Evolutionary conservation across 1,140 invertebrate genomes (phyloP).

Genomic region (Drosophila tristis): DNA sequence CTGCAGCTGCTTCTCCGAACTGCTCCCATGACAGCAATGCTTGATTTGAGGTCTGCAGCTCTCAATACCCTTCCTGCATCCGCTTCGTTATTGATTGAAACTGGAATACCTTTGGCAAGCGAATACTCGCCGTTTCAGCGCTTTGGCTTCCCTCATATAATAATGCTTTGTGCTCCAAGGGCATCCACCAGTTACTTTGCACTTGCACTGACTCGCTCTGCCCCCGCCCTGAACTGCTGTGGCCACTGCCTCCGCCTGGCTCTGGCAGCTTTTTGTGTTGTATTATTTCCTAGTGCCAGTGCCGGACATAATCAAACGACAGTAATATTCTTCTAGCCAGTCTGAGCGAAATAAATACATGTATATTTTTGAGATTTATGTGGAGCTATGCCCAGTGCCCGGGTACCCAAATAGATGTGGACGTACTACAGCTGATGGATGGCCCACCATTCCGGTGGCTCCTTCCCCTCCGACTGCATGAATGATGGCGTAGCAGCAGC

Average conservation of each 20-base stretch:
- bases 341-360: too few species aligned
- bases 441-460: slow-evolving; percentile 7
- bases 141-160: too few species aligned
- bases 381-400: slow-evolving; percentile 1
- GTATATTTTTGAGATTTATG: slow-evolving; percentile 41
- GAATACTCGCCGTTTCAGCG: too few species aligned
- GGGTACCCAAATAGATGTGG: slow-evolving; percentile 28
- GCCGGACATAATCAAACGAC: slow-evolving; percentile 16
- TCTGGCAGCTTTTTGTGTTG: too few species aligned
- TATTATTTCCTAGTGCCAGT: background rate
- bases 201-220: slow-evolving; percentile 25
- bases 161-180: too few species aligned
- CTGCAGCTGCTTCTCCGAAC: background rate
- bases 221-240: slow-evolving; percentile 15
- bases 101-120: too few species aligned
- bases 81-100: too few species aligned
- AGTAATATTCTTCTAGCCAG: background rate
- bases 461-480: slow-evolving; percentile 22
- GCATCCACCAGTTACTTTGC: background rate
- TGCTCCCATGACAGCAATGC: too few species aligned
- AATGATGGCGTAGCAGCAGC: slow-evolving; percentile 36
- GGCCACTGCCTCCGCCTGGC: slow-evolving; percentile 4
- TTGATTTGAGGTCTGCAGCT: too few species aligned
- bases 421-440: slow-evolving; percentile 66
- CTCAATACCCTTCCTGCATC: too few species aligned